phyloP scores from a whole-genome alignment of 2,888 invertebrate genomes.

The Pasiphila rectangulata region DNA sequence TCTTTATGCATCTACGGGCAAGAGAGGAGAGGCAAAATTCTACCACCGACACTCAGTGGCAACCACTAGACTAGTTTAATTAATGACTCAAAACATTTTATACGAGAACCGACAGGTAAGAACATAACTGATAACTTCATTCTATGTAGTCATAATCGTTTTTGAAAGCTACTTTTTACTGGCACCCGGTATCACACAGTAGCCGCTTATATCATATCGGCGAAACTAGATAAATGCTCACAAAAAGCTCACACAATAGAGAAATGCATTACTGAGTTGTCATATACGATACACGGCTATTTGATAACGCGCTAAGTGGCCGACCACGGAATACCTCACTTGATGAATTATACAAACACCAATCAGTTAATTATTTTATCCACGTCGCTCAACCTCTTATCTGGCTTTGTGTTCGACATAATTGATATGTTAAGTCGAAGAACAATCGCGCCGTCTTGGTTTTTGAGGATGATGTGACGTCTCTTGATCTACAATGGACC shows the following conservation, averaged over 20 bases:
- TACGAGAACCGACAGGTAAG: too few relatives aligned
- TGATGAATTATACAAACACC: slow-evolving; percentile 80
- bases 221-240: slow-evolving; percentile 51
- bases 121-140: too few relatives aligned
- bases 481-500: slow-evolving; percentile 34
- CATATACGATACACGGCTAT: slow-evolving; percentile 53
- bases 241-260: slow-evolving; percentile 55
- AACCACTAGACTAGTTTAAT: too few relatives aligned
- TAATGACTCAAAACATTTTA: too few relatives aligned
- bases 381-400: slow-evolving; percentile 76
- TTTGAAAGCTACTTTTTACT: too few relatives aligned
- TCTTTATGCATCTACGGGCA: too few relatives aligned
- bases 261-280: slow-evolving; percentile 67
- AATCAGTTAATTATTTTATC: slow-evolving; percentile 80
- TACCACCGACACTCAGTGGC: too few relatives aligned
- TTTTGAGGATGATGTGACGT: slow-evolving; percentile 41
- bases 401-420: slow-evolving; percentile 75
- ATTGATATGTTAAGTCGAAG: slow-evolving; percentile 78
- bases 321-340: slow-evolving; percentile 53
- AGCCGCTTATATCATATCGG: slow-evolving; percentile 42
- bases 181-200: too few relatives aligned
- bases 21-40: too few relatives aligned
- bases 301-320: slow-evolving; percentile 73
- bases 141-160: too few relatives aligned
- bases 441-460: slow-evolving; percentile 70